phyloP scores from a whole-genome alignment of 2,113 vertebrate genomes.

The human (Homo sapiens) region DNA sequence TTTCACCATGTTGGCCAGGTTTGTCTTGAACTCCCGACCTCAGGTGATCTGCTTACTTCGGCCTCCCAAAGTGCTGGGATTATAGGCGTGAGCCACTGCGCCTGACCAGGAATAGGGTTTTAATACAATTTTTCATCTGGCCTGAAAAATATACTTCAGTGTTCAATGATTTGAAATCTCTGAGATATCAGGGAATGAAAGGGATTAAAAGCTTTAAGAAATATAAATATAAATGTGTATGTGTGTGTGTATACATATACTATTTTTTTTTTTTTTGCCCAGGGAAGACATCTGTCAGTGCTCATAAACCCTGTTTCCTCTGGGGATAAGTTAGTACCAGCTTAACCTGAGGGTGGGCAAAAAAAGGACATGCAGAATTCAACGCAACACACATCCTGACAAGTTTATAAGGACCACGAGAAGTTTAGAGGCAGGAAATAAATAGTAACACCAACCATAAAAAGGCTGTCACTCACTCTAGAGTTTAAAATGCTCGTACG shows the following conservation, averaged over 20 bases:
- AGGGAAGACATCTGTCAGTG: constrained; percentile 11
- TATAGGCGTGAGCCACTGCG: background rate
- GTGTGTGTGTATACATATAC: background rate
- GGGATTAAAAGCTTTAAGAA: constrained; percentile 59
- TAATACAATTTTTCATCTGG: background rate
- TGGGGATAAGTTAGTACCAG: constrained; percentile 53
- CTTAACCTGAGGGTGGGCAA: background rate
- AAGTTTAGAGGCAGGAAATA: background rate
- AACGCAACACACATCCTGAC: background rate
- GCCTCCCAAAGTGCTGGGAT: background rate
- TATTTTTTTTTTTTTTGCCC: background rate
- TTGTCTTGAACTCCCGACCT: background rate
- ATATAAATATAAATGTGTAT: background rate
- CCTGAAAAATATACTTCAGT: background rate
- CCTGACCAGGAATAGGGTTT: background rate
- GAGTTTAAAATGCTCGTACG: constrained; percentile 11
- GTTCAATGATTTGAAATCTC: background rate
- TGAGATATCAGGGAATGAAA: constrained; percentile 30
- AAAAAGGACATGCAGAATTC: background rate
- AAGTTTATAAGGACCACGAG: constrained; percentile 43
- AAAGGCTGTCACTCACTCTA: background rate
- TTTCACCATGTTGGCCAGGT: background rate
- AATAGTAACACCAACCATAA: background rate
- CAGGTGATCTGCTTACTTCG: background rate
- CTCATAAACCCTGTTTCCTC: constrained; percentile 51